A percentile compares a stretch with the other conserved stretches of the same genome.
Conservation (phyloP, 2,888 invertebrate species). For the Spodoptera exigua region DNA sequence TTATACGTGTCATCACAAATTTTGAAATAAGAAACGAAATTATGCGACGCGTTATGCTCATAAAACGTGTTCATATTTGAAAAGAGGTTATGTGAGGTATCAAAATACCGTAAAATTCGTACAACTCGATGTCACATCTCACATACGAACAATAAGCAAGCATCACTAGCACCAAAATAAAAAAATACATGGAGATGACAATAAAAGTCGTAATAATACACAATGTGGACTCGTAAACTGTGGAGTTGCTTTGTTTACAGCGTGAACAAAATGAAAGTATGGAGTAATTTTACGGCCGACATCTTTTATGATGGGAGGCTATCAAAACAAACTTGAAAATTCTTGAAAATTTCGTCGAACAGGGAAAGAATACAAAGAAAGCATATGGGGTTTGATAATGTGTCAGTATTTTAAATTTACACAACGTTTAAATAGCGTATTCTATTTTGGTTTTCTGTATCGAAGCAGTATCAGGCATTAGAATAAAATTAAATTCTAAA, state of each 20-base stretch:
- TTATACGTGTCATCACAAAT: constrained; percentile 4
- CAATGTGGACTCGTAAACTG: constrained; percentile 63
- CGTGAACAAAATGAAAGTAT: constrained; percentile 62
- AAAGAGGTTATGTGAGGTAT: constrained; percentile 36
- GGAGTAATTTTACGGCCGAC: constrained; percentile 52
- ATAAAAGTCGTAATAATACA: constrained; percentile 65
- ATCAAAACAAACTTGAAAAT: constrained; percentile 47
- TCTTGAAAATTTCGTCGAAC: constrained; percentile 39
- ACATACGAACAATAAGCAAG: constrained; percentile 43
- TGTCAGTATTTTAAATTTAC: too few species aligned
- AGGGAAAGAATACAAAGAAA: constrained; percentile 28
- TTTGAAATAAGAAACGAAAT: constrained; percentile 22
- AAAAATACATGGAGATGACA: constrained; percentile 64
- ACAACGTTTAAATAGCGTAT: too few species aligned
- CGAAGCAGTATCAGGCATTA: too few species aligned
- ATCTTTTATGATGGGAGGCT: constrained; percentile 52
- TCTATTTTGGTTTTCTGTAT: too few species aligned
- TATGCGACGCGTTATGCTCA: constrained; percentile 6
- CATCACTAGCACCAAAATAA: constrained; percentile 40
- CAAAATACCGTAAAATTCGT: constrained; percentile 44
- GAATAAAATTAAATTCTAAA: too few species aligned
- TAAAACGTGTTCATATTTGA: constrained; percentile 33
- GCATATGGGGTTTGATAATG: background rate
- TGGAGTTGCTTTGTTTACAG: constrained; percentile 63
- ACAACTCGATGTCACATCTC: constrained; percentile 31